Evolutionary conservation across 2,113 vertebrate species (phyloP), one percentile per base, ranked within the genome.

Genomic region (Oncorhynchus tshawytscha): DNA sequence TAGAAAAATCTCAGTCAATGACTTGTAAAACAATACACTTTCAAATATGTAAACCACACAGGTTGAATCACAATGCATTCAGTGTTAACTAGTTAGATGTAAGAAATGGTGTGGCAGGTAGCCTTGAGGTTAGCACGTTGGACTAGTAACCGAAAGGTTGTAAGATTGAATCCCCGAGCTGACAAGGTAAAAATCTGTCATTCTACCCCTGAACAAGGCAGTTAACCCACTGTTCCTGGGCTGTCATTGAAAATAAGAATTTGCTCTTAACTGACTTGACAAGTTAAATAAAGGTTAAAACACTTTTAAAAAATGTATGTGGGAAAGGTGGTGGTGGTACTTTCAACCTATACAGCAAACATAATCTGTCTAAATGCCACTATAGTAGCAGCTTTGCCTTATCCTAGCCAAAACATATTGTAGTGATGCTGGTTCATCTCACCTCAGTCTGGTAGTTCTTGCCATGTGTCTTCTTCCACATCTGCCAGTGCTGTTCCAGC

Each of bases 401-500:
- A 45, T 68, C 16, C 3, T 27, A 67, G 25, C 27, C 15, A 68
- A 20, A 34, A 68, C 16, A 39, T 13, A 2, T 34, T 20, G 22
- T 1, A 51, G 3, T 12, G 54, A 31, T 1, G 3, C 20, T 62
- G 20, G n/a, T 1, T 62, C 68, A 67, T n/a, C 78, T 67, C 29
- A 92, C 93, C 84, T 92, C 5, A 0, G 62, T 85, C 0, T 0
- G 25, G 39, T 96, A 95, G 2, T 8, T 48, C 75, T 93, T 96
- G 0, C 71, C 48, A 0, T 95, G 86, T 0, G 72, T 85, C 67
- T 90, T 93, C 86, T 94, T 95, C 95, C 95, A 96, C 86, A 95
- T 78, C 5, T 90, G 54, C 95, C 95, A 96, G 88, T 95, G 94
- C 0, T 1, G 18, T 0, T 95, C 90, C 82, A 96, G 84, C 0